Conservation (phyloP, 53 echinoderm and acorn worm species). For the Apostichopus leukothele region DNA sequence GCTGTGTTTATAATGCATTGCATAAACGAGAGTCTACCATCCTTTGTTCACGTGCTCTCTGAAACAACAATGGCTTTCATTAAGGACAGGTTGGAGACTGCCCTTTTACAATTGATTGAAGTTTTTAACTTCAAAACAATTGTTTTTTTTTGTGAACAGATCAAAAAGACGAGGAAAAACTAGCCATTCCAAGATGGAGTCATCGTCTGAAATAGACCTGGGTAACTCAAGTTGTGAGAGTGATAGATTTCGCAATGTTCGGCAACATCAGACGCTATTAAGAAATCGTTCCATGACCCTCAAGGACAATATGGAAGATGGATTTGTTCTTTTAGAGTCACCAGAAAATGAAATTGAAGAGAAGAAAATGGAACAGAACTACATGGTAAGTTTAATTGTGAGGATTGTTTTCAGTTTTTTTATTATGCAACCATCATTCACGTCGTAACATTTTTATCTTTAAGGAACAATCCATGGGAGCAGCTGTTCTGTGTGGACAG, state of each 20-base stretch:
- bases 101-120: no score
- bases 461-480: neutral
- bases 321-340: slow-evolving; percentile 51
- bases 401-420: neutral
- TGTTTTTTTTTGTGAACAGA: no score
- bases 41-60: no score
- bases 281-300: slow-evolving; percentile 10
- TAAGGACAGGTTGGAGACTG: no score
- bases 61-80: no score
- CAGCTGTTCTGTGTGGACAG: neutral
- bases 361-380: slow-evolving; percentile 83
- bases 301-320: slow-evolving; percentile 46
- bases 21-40: no score
- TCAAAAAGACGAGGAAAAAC: no score
- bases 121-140: no score
- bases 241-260: neutral
- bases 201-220: slow-evolving; percentile 1
- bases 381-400: slow-evolving; percentile 65
- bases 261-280: neutral
- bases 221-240: neutral
- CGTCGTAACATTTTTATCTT: neutral
- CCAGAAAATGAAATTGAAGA: slow-evolving; percentile 91
- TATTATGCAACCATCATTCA: neutral
- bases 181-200: neutral
- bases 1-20: no score